These are phyloP conservation scores for Squalus acanthias DNA, from an alignment of 2,797 vertebrate genomes.

Conservation along the genomic window DNA sequence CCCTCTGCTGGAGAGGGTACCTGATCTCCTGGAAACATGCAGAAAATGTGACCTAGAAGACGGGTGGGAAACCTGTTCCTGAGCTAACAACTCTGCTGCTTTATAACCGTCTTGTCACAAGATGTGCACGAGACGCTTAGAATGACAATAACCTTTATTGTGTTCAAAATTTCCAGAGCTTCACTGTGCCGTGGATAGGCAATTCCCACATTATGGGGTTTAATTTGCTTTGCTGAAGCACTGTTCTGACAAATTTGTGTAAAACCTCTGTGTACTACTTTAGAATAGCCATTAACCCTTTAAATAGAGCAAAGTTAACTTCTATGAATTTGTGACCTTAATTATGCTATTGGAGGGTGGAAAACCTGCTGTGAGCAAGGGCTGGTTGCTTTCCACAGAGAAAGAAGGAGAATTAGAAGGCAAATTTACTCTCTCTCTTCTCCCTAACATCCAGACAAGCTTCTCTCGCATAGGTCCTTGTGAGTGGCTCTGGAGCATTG, in stretches of 20 bases:
- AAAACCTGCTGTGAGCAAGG: no score
- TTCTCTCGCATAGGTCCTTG: not conserved
- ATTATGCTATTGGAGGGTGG: not conserved
- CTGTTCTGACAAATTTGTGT: not conserved
- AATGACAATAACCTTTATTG: not conserved
- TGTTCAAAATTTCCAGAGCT: not conserved
- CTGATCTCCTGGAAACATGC: not conserved
- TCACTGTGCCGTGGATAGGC: not conserved
- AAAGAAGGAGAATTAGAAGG: no score
- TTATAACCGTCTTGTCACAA: not conserved
- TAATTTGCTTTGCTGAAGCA: not conserved
- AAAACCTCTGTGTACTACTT: not conserved
- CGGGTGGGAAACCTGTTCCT: not conserved
- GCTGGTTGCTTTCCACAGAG: no score
- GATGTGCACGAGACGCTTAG: not conserved
- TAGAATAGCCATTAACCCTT: not conserved
- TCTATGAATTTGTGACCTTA: not conserved
- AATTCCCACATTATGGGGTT: not conserved
- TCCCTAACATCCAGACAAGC: not conserved
- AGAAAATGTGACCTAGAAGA: not conserved
- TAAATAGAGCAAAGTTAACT: not conserved
- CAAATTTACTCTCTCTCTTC: not conserved
- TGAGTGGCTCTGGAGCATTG: not conserved
- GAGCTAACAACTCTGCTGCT: not conserved
- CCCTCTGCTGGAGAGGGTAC: not conserved